Evolutionary conservation across 2,888 invertebrate genomes (phyloP).

Genomic region (Alcis repandata): DNA sequence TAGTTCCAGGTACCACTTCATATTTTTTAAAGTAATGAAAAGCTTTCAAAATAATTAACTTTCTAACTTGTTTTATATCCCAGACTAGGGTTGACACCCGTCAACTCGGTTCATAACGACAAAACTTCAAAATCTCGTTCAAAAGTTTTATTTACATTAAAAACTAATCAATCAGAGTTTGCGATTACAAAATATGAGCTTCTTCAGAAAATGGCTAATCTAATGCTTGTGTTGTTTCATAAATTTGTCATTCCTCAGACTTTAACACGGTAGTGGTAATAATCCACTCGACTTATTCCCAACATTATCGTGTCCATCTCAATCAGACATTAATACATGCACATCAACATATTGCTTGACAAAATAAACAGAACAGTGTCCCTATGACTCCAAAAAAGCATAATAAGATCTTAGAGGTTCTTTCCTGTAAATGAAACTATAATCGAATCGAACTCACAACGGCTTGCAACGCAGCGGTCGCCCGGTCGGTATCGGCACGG

Average conservation of each 20-base stretch:
- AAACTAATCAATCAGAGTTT: conserved; percentile 44
- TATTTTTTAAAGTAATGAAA: background rate
- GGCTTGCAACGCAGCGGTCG: background rate
- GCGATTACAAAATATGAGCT: conserved; percentile 3
- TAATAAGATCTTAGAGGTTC: background rate
- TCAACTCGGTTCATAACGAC: conserved; percentile 23
- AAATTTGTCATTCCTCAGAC: too few relatives aligned
- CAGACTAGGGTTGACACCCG: conserved; percentile 20
- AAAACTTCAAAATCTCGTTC: conserved; percentile 36
- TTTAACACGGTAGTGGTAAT: too few relatives aligned
- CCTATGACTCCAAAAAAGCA: background rate
- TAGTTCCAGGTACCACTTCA: background rate
- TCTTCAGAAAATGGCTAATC: background rate
- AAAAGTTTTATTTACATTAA: conserved; percentile 37
- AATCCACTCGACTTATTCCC: too few relatives aligned
- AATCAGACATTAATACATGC: too few relatives aligned
- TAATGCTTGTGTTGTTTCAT: background rate
- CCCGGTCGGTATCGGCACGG: conserved; percentile 3
- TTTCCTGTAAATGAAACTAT: background rate
- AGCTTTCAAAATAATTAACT: conserved; percentile 10
- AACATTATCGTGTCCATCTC: too few relatives aligned
- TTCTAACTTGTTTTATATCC: conserved; percentile 5
- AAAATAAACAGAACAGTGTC: background rate
- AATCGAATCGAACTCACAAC: conserved; percentile 7
- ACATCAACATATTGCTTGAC: too few relatives aligned